Percentiles rank a stretch among this genome's conserved stretches.
These are phyloP conservation scores for Cryptoblepharus egeriae DNA, from an alignment of 2,797 vertebrate genomes.

Conservation along the genomic window DNA sequence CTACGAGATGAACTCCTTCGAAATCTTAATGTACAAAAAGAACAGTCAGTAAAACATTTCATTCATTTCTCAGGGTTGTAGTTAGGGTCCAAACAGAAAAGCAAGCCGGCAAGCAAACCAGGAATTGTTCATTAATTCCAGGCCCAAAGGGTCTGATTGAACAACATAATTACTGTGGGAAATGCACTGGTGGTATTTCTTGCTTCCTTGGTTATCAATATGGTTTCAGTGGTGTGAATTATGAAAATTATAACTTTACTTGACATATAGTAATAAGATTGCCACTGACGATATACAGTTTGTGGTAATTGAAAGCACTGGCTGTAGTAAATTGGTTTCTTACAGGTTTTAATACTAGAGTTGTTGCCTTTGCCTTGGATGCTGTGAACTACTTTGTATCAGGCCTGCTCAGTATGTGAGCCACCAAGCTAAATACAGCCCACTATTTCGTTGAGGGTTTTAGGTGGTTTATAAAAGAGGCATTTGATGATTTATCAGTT, in stretches of 20 bases:
- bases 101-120: neutral
- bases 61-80: neutral
- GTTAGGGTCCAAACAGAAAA: neutral
- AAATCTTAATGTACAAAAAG: conserved; percentile 98
- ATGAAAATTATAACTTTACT: conserved; percentile 3
- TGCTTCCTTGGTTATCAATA: neutral
- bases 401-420: neutral
- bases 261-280: neutral
- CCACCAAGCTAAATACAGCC: neutral
- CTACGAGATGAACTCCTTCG: conserved; percentile 95
- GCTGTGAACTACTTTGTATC: neutral
- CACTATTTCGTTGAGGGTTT: neutral
- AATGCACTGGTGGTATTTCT: neutral
- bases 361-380: neutral
- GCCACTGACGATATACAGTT: neutral
- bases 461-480: neutral
- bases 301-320: neutral
- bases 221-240: neutral
- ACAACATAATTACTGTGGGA: neutral
- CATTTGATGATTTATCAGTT: neutral
- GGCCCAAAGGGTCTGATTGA: neutral
- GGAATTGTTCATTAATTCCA: neutral
- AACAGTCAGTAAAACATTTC: conserved; percentile 86
- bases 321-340: conserved; percentile 2
- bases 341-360: neutral